phyloP scores from a whole-genome alignment of 2,888 invertebrate genomes.

The Germaria angustata region DNA sequence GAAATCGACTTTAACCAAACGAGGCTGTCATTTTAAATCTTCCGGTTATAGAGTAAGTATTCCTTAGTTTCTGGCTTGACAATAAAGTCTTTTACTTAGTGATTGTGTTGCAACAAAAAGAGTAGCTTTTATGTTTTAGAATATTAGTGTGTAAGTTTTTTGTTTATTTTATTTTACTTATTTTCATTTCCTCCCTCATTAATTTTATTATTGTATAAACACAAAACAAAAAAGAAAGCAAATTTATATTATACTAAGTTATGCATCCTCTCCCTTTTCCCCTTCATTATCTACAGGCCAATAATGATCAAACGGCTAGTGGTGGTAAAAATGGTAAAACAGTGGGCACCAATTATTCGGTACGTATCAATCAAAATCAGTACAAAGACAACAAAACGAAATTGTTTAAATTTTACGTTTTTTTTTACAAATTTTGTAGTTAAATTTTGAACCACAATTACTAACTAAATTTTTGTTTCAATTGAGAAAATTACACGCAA shows the following conservation, averaged over 20 bases:
- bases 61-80: background rate
- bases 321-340: constrained; percentile 81
- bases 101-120: background rate
- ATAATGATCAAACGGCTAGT: constrained; percentile 78
- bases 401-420: constrained; percentile 45
- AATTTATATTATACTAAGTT: constrained; percentile 57
- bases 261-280: constrained; percentile 75
- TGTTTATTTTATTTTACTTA: constrained; percentile 24
- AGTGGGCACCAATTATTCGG: constrained; percentile 80
- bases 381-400: constrained; percentile 67
- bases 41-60: constrained; percentile 94
- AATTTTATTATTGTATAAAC: constrained; percentile 30
- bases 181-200: constrained; percentile 57
- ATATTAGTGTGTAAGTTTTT: constrained; percentile 18
- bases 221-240: constrained; percentile 26
- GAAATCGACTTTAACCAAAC: constrained; percentile 98
- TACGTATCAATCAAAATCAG: constrained; percentile 81
- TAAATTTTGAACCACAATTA: constrained; percentile 30
- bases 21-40: constrained; percentile 98
- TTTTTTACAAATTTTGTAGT: constrained; percentile 44
- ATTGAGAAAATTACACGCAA: background rate
- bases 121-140: constrained; percentile 6
- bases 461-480: constrained; percentile 26
- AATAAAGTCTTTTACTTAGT: constrained; percentile 14
- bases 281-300: constrained; percentile 80